These are phyloP conservation scores for Protophormia terraenovae DNA, from an alignment of 2,888 invertebrate genomes.

Conservation along the genomic window DNA sequence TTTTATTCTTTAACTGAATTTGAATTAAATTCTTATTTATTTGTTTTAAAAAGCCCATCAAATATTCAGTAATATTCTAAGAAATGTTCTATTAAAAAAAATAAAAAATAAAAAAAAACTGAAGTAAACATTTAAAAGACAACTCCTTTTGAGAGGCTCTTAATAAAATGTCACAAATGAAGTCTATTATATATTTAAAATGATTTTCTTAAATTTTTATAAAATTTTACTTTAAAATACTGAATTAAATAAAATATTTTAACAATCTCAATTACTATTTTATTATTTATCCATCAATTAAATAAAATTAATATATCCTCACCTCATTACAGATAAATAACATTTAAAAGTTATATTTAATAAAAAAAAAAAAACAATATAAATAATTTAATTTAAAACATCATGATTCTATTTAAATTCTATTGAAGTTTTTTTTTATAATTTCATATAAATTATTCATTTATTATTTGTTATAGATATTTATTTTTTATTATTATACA, in stretches of 20 bases:
- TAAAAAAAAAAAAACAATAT: background rate
- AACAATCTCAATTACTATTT: background rate
- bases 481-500: background rate
- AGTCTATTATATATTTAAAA: too few relatives aligned
- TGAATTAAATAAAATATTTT: too few relatives aligned
- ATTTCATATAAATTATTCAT: constrained; percentile 12
- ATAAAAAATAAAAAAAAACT: too few relatives aligned
- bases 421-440: background rate
- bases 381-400: constrained; percentile 27
- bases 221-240: background rate
- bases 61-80: too few relatives aligned
- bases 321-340: background rate
- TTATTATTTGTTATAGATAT: background rate
- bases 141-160: too few relatives aligned
- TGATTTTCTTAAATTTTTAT: too few relatives aligned
- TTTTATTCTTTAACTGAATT: too few relatives aligned
- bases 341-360: background rate
- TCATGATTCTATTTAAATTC: constrained; percentile 36
- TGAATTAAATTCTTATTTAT: too few relatives aligned
- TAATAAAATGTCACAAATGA: too few relatives aligned
- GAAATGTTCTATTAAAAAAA: too few relatives aligned
- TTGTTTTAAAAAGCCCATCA: too few relatives aligned
- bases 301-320: background rate
- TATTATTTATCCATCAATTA: background rate
- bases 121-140: too few relatives aligned